phyloP scores from a whole-genome alignment of 1,140 invertebrate species.

The Temnothorax curvispinosus region DNA sequence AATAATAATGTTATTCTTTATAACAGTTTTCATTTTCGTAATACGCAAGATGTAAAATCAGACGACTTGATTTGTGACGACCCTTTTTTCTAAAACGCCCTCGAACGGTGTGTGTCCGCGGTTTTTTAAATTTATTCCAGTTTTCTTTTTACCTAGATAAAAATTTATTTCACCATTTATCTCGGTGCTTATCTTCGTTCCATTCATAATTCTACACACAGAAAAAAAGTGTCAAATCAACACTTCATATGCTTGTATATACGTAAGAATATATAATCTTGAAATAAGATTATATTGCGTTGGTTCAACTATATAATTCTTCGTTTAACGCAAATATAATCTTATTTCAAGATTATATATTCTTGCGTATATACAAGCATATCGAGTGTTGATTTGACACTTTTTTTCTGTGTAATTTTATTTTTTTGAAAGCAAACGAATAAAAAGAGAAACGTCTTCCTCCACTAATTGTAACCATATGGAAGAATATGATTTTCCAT shows the following conservation, averaged over 20 bases:
- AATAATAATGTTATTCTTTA: neutral
- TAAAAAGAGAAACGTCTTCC: neutral
- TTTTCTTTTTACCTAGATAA: neutral
- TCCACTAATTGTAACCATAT: too few species aligned
- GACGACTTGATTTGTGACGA: neutral
- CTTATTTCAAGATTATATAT: too few species aligned
- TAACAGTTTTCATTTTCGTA: neutral
- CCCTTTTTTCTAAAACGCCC: neutral
- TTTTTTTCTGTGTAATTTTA: too few species aligned
- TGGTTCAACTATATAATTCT: too few species aligned
- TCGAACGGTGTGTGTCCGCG: neutral
- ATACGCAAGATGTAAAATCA: neutral
- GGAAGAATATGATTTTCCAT: neutral
- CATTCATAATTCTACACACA: neutral
- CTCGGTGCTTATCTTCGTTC: neutral
- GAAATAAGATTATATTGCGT: too few species aligned
- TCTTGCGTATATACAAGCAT: too few species aligned
- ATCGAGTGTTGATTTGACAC: too few species aligned
- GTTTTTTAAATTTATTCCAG: neutral
- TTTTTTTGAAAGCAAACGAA: neutral
- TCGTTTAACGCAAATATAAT: too few species aligned
- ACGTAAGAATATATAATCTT: too few species aligned
- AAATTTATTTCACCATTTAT: neutral
- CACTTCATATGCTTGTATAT: too few species aligned
- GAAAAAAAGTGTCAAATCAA: too few species aligned